These are phyloP conservation scores for Kuschelorhynchus macadamiae DNA, from an alignment of 2,888 invertebrate genomes.

Conservation along the genomic window DNA sequence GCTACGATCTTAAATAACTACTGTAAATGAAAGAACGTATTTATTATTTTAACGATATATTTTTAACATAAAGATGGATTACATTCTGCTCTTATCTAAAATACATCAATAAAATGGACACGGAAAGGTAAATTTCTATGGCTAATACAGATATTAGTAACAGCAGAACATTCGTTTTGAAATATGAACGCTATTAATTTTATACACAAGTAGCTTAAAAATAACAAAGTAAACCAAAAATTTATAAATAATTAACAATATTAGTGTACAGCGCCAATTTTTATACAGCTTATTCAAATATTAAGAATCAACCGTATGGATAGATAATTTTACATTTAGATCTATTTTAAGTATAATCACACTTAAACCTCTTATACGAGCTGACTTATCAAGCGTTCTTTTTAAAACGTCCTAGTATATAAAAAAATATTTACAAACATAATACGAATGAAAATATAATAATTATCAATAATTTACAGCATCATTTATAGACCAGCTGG, in stretches of 20 bases:
- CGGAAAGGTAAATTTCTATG: conserved; percentile 57
- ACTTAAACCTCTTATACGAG: conserved; percentile 63
- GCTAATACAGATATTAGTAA: conserved; percentile 59
- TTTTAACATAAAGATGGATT: conserved; percentile 62
- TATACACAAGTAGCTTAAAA: conserved; percentile 14
- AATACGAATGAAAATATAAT: conserved; percentile 16
- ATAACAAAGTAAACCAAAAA: conserved; percentile 27
- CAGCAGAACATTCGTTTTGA: conserved; percentile 59
- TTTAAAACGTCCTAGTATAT: conserved; percentile 43
- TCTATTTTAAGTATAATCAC: conserved; percentile 64
- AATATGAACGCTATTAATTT: conserved; percentile 54
- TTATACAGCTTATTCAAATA: conserved; percentile 59
- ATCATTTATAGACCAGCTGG: not conserved
- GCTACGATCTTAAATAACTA: too few species aligned
- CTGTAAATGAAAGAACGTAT: not conserved
- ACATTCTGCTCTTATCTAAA: conserved; percentile 62
- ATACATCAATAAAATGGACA: conserved; percentile 61
- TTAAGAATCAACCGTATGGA: conserved; percentile 61
- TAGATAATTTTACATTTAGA: conserved; percentile 64
- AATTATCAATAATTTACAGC: conserved; percentile 10
- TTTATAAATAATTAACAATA: conserved; percentile 52
- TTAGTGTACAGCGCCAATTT: conserved; percentile 63
- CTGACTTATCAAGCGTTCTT: conserved; percentile 50
- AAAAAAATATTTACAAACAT: conserved; percentile 57
- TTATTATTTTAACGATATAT: conserved; percentile 61